These are phyloP conservation scores for Ormyrus pomaceus DNA, from an alignment of 2,888 invertebrate genomes.

Conservation along the genomic window DNA sequence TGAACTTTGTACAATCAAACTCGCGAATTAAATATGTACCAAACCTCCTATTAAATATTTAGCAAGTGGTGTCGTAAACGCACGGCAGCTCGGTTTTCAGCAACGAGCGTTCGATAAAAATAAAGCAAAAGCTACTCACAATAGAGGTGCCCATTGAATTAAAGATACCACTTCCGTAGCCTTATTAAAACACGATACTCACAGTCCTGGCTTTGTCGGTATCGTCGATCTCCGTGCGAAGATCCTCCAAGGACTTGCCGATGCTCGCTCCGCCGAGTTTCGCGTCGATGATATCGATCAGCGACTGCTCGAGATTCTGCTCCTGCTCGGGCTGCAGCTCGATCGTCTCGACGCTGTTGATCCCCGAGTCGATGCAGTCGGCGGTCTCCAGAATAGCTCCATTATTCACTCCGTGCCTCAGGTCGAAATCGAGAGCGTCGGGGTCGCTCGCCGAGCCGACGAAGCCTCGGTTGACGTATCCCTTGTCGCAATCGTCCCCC, in stretches of 20 bases:
- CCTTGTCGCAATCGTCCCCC: constrained; percentile 49
- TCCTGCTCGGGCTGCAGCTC: constrained; percentile 71
- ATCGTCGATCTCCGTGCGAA: constrained; percentile 58
- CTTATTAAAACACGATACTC: not conserved
- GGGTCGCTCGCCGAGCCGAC: constrained; percentile 68
- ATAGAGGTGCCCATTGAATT: too few relatives aligned
- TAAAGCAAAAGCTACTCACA: too few relatives aligned
- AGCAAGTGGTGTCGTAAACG: too few relatives aligned
- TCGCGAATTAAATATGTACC: too few relatives aligned
- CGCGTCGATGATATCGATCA: constrained; percentile 72
- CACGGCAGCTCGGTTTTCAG: too few relatives aligned
- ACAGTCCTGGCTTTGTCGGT: constrained; percentile 13
- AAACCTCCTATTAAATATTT: too few relatives aligned
- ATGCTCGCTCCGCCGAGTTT: constrained; percentile 68
- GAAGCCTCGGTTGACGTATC: constrained; percentile 70
- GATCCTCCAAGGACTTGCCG: constrained; percentile 62
- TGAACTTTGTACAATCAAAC: not conserved
- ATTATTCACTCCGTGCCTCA: constrained; percentile 41
- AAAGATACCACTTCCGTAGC: too few relatives aligned
- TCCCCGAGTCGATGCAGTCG: constrained; percentile 72
- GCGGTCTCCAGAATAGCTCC: constrained; percentile 62
- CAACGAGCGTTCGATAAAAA: too few relatives aligned
- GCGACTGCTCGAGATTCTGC: constrained; percentile 71
- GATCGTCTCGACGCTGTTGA: constrained; percentile 74
- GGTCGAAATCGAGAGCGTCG: constrained; percentile 68